These are phyloP conservation scores for Megaustenia siamemsis DNA, from an alignment of 2,888 invertebrate species.

Conservation along the genomic window DNA sequence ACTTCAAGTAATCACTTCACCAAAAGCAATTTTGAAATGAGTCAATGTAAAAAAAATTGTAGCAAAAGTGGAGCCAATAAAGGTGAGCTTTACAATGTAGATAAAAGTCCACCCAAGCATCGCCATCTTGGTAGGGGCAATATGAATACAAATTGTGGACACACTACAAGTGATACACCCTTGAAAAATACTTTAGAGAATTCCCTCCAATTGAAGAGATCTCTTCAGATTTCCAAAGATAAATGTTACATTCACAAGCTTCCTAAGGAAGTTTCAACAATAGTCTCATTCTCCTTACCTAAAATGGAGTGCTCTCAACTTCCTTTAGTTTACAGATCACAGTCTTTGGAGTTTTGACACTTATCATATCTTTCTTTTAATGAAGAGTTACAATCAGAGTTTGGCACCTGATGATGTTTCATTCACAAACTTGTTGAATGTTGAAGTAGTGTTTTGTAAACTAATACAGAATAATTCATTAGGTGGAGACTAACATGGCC, in stretches of 20 bases:
- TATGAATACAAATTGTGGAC: background rate
- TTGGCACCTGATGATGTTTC: too few relatives aligned
- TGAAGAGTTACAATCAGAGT: too few relatives aligned
- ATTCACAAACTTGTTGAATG: too few relatives aligned
- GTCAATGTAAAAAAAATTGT: background rate
- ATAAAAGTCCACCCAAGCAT: background rate
- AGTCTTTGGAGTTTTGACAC: slow-evolving; percentile 5
- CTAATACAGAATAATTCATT: too few relatives aligned
- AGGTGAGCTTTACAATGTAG: background rate
- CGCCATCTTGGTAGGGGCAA: background rate
- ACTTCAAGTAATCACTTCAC: background rate
- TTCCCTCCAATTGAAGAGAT: background rate
- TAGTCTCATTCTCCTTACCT: background rate
- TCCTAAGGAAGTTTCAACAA: slow-evolving; percentile 1
- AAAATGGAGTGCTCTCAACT: slow-evolving; percentile 7
- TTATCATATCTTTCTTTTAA: too few relatives aligned
- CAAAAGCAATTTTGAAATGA: background rate
- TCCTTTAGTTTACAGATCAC: slow-evolving; percentile 4
- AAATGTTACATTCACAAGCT: slow-evolving; percentile 27
- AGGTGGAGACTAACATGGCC: too few relatives aligned
- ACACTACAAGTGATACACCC: background rate
- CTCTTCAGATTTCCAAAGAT: background rate
- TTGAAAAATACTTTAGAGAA: background rate
- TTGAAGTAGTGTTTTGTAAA: too few relatives aligned
- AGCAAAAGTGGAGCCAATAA: background rate